These are phyloP conservation scores for Hippocampus zosterae DNA, from an alignment of 2,113 vertebrate genomes.

Conservation along the genomic window DNA sequence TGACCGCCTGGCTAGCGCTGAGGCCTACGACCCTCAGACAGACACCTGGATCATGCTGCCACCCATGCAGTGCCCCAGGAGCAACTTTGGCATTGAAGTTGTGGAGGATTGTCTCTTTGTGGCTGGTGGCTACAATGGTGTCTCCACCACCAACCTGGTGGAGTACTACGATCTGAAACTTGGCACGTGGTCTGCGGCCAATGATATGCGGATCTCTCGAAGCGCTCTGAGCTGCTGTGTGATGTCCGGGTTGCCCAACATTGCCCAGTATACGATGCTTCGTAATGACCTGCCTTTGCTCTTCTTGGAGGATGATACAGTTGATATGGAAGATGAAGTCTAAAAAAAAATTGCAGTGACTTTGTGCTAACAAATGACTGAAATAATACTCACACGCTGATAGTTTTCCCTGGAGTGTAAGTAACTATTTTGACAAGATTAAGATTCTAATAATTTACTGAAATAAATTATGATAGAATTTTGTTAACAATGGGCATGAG, in stretches of 20 bases:
- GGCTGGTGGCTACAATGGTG: constrained; percentile 53
- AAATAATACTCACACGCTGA: no score
- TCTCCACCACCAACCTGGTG: constrained; percentile 9
- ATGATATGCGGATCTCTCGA: constrained; percentile 73
- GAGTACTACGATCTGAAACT: constrained; percentile 54
- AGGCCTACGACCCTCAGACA: constrained; percentile 57
- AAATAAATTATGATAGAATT: not conserved
- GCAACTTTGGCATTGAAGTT: constrained; percentile 83
- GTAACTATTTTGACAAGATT: not conserved
- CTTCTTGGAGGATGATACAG: fast-evolving
- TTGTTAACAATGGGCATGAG: not conserved
- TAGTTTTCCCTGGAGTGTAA: not conserved
- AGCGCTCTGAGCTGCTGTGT: constrained; percentile 84
- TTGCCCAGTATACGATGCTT: not conserved
- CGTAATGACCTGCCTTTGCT: fast-evolving
- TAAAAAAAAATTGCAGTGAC: not conserved
- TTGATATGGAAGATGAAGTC: not conserved
- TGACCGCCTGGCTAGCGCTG: constrained; percentile 51
- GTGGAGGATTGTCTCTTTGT: constrained; percentile 59
- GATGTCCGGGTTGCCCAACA: constrained; percentile 74
- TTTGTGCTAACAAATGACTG: not conserved
- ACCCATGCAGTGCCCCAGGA: constrained; percentile 76
- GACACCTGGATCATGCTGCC: constrained; percentile 76
- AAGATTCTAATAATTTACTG: not conserved
- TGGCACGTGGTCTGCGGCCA: constrained; percentile 65